A percentile compares a stretch with the other conserved stretches of the same genome.
These are phyloP conservation scores for Idris sp. DNA, from an alignment of 1,140 invertebrate species.

Conservation along the genomic window DNA sequence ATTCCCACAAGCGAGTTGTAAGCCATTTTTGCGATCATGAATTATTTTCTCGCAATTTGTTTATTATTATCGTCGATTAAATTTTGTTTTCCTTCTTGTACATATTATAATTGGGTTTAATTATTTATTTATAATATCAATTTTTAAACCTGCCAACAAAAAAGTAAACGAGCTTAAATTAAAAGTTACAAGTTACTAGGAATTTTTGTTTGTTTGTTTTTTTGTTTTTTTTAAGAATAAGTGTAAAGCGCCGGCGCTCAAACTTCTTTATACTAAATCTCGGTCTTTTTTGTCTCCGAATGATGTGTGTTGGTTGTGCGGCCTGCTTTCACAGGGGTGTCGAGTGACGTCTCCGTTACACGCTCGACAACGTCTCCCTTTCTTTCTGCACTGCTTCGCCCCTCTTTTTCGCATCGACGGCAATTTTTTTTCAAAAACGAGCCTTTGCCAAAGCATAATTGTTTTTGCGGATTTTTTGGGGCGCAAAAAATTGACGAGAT, in stretches of 20 bases:
- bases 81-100: no score
- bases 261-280: conserved; percentile 65
- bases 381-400: conserved; percentile 24
- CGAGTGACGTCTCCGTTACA: conserved; percentile 67
- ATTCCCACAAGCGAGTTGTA: conserved; percentile 17
- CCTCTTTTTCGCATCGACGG: conserved; percentile 13
- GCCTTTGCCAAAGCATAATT: conserved; percentile 13
- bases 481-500: conserved; percentile 24
- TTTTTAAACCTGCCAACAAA: no score
- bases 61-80: no score
- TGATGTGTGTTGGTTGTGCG: conserved; percentile 52
- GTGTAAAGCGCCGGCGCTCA: conserved; percentile 63
- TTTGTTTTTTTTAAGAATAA: no score
- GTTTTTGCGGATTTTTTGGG: conserved; percentile 34
- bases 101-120: no score
- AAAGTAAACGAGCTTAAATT: conserved; percentile 13
- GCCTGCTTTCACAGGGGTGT: conserved; percentile 70
- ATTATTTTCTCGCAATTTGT: no score
- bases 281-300: conserved; percentile 56
- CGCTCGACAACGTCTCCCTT: conserved; percentile 51
- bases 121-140: no score
- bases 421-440: conserved; percentile 53
- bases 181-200: conserved; percentile 30
- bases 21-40: no score
- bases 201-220: no score